A percentile compares a stretch with the other conserved stretches of the same genome.
These are phyloP conservation scores for Glandiceps talaboti DNA, from an alignment of 53 echinoderm and acorn worm genomes.

Conservation along the genomic window DNA sequence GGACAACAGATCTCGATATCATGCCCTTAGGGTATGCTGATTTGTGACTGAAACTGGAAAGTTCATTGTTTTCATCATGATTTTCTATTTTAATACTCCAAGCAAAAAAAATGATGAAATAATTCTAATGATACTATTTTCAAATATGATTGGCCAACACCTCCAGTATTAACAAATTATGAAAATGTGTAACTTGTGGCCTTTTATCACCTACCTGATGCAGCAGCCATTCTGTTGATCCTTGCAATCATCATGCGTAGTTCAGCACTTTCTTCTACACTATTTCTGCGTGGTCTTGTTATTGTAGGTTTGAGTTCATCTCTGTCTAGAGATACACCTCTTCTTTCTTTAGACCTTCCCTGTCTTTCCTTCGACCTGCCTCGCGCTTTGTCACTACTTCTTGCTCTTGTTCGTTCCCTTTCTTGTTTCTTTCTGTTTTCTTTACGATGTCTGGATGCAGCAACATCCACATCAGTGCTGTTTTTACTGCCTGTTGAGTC, in stretches of 20 bases:
- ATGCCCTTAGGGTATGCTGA: too few species aligned
- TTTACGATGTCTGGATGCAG: background rate
- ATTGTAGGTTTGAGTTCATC: slow-evolving; percentile 25
- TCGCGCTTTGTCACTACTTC: background rate
- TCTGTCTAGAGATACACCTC: slow-evolving; percentile 29
- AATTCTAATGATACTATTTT: too few species aligned
- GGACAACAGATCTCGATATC: too few species aligned
- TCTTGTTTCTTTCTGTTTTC: background rate
- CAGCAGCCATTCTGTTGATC: slow-evolving; percentile 64
- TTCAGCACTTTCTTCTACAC: slow-evolving; percentile 67
- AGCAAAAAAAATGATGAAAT: too few species aligned
- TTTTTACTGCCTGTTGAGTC: background rate
- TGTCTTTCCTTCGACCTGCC: slow-evolving; percentile 4
- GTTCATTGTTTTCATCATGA: too few species aligned
- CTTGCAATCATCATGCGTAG: slow-evolving; percentile 76
- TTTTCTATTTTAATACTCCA: too few species aligned
- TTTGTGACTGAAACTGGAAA: too few species aligned
- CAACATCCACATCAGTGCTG: background rate
- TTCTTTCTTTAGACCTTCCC: slow-evolving; percentile 6
- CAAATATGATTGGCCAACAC: too few species aligned
- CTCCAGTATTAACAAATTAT: too few species aligned
- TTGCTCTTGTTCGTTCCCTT: background rate
- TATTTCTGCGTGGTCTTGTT: slow-evolving; percentile 62
- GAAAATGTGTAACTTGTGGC: too few species aligned
- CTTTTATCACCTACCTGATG: slow-evolving; percentile 35